phyloP scores from a whole-genome alignment of 2,113 vertebrate genomes.

The Gulo gulo region DNA sequence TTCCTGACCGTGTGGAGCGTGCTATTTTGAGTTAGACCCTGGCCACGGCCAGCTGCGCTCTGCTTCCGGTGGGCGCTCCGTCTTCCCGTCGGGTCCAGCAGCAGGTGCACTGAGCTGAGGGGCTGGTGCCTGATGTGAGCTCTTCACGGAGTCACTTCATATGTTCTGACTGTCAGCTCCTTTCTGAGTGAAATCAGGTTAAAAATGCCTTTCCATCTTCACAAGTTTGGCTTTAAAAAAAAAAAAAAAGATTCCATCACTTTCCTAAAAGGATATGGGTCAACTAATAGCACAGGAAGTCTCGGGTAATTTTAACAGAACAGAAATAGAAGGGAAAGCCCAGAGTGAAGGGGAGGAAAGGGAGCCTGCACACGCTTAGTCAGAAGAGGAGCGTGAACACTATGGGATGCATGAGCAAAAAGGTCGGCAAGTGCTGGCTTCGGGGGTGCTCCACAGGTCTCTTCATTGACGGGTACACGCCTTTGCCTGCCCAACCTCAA shows the following conservation, averaged over 20 bases:
- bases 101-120: accelerated
- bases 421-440: accelerated
- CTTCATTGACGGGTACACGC: accelerated
- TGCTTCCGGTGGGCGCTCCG: accelerated
- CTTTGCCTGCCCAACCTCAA: neutral
- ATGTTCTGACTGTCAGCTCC: neutral
- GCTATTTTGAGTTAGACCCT: neutral
- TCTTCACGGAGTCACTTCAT: neutral
- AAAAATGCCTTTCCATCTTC: slow-evolving; percentile 48
- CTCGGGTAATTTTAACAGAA: slow-evolving; percentile 46
- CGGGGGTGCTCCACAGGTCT: accelerated
- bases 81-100: accelerated
- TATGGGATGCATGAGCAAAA: accelerated
- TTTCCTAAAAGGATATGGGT: slow-evolving; percentile 73
- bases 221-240: slow-evolving; percentile 13
- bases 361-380: neutral
- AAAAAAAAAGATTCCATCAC: slow-evolving; percentile 39
- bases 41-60: neutral
- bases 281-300: slow-evolving; percentile 58
- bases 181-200: slow-evolving; percentile 54
- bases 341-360: neutral
- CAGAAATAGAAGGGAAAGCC: slow-evolving; percentile 72
- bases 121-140: neutral
- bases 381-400: neutral
- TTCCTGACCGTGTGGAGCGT: neutral